phyloP scores from a whole-genome alignment of 2,888 invertebrate genomes.

The Apamea anceps region DNA sequence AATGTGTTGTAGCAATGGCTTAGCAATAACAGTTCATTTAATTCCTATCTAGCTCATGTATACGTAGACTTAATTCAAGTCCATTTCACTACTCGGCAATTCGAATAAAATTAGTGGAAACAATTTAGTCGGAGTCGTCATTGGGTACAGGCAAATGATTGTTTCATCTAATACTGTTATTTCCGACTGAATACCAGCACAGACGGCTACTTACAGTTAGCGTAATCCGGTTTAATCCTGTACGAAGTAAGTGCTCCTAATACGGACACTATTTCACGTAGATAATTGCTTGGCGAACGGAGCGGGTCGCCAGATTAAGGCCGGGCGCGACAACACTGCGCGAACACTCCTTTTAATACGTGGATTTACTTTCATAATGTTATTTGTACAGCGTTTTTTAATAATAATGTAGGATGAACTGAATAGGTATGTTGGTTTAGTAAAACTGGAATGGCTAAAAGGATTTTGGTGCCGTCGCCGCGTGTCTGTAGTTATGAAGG shows the following conservation, averaged over 20 bases:
- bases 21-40: conserved; percentile 52
- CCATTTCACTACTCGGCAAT: conserved; percentile 53
- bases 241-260: conserved; percentile 87
- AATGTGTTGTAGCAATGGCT: conserved; percentile 27
- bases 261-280: conserved; percentile 87
- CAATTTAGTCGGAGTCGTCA: conserved; percentile 54
- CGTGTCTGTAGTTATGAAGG: conserved; percentile 9
- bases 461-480: conserved; percentile 9
- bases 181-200: conserved; percentile 74
- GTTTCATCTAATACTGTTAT: conserved; percentile 73
- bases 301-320: conserved; percentile 78
- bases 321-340: conserved; percentile 72
- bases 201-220: conserved; percentile 82
- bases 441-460: conserved; percentile 30
- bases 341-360: conserved; percentile 74
- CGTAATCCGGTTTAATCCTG: conserved; percentile 85
- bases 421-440: conserved; percentile 42
- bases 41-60: conserved; percentile 52
- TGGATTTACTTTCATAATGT: conserved; percentile 64
- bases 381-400: conserved; percentile 63
- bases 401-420: conserved; percentile 56
- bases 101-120: conserved; percentile 63
- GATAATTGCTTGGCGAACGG: conserved; percentile 87
- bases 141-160: conserved; percentile 59
- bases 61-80: conserved; percentile 51